Percentiles rank a stretch among this genome's conserved stretches.
Conservation (phyloP, 1,140 invertebrate genomes). For the Drosophila leontia region DNA sequence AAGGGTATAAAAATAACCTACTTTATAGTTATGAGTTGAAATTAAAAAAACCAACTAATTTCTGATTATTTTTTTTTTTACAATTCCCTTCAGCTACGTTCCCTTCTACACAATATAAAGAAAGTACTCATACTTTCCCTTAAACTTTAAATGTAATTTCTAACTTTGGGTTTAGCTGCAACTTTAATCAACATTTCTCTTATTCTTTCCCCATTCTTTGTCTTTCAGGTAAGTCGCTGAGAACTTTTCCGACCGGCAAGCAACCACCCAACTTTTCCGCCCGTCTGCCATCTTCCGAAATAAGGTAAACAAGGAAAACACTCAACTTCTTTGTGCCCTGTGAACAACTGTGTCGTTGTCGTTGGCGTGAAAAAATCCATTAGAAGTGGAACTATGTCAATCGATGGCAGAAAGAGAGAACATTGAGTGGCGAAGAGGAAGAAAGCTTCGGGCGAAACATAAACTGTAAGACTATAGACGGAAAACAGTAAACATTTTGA, state of each 20-base stretch:
- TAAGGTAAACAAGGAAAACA: conserved; percentile 53
- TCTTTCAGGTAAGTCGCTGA: conserved; percentile 68
- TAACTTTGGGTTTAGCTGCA: conserved; percentile 38
- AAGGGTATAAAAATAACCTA: neutral
- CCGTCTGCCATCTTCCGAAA: conserved; percentile 35
- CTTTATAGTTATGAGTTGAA: conserved; percentile 10
- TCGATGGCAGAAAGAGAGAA: conserved; percentile 69
- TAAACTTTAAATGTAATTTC: conserved; percentile 74
- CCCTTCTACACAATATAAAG: neutral
- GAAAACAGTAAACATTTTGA: conserved; percentile 12
- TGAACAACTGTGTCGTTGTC: conserved; percentile 69
- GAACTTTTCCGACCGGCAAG: conserved; percentile 42
- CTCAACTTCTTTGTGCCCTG: conserved; percentile 48
- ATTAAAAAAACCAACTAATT: neutral
- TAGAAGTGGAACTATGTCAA: conserved; percentile 80
- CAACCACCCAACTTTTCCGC: conserved; percentile 14
- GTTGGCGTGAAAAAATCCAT: conserved; percentile 81
- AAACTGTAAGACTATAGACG: conserved; percentile 10
- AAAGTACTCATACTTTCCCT: conserved; percentile 27
- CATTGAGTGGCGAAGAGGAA: conserved; percentile 49
- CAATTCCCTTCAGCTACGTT: neutral
- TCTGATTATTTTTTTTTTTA: neutral
- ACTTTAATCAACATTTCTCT: conserved; percentile 51
- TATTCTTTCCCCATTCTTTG: conserved; percentile 37
- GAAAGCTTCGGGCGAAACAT: conserved; percentile 15